phyloP scores from a whole-genome alignment of 2,888 invertebrate species.

The Euclidia mi region DNA sequence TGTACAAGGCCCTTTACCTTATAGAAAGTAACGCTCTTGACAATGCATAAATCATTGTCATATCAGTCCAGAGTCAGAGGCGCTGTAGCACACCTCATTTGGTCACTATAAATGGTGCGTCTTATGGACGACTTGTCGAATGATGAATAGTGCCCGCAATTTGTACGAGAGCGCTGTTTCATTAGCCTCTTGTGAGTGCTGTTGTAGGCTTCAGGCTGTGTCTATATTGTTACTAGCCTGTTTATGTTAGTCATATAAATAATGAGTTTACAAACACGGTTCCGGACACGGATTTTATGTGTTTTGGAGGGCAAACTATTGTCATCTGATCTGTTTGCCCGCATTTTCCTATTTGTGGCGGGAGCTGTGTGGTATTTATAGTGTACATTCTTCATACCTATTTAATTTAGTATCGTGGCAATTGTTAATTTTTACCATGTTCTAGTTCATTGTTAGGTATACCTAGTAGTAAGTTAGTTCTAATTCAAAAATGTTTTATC shows the following conservation, averaged over 20 bases:
- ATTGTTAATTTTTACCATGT: too few relatives aligned
- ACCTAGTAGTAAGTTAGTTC: too few relatives aligned
- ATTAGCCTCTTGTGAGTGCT: constrained; percentile 25
- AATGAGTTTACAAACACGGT: too few relatives aligned
- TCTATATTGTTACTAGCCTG: neutral
- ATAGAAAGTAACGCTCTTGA: constrained; percentile 66
- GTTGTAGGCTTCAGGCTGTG: constrained; percentile 14
- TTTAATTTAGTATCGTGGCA: too few relatives aligned
- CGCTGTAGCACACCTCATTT: constrained; percentile 64
- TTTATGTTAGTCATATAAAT: neutral
- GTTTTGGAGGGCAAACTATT: too few relatives aligned
- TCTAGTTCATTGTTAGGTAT: too few relatives aligned
- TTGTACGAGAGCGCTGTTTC: constrained; percentile 41
- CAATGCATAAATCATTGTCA: constrained; percentile 75
- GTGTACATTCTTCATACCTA: too few relatives aligned
- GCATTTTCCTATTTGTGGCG: too few relatives aligned
- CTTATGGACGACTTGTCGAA: constrained; percentile 36
- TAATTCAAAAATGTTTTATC: too few relatives aligned
- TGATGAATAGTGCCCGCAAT: constrained; percentile 55
- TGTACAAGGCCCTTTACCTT: constrained; percentile 61
- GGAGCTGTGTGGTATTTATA: too few relatives aligned
- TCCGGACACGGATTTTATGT: too few relatives aligned
- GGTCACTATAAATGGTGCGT: constrained; percentile 55
- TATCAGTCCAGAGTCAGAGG: constrained; percentile 64
- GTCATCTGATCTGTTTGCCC: too few relatives aligned